phyloP scores from a whole-genome alignment of 2,888 invertebrate genomes.

The Orthonevra nobilis region DNA sequence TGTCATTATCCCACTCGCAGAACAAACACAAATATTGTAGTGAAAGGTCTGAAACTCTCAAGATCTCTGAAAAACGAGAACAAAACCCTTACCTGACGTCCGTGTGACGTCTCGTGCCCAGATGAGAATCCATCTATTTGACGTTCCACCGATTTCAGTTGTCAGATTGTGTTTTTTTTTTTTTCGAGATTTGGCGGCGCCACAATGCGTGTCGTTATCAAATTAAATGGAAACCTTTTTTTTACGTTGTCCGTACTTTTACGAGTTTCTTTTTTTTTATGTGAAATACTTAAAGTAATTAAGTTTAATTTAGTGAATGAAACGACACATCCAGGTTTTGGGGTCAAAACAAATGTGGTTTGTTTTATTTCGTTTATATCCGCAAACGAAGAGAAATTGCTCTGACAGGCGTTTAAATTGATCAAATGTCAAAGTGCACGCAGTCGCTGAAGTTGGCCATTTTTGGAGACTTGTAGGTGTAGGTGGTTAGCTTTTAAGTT shows the following conservation, averaged over 20 bases:
- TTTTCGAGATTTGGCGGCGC: not conserved
- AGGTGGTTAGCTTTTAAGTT: not conserved
- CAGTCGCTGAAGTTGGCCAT: not conserved
- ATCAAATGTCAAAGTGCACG: constrained; percentile 8
- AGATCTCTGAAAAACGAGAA: not conserved
- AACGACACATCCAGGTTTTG: constrained; percentile 50
- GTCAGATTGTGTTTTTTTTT: no score
- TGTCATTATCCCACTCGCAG: constrained; percentile 17
- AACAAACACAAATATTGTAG: constrained; percentile 20
- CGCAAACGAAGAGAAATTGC: constrained; percentile 5
- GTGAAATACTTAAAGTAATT: constrained; percentile 44
- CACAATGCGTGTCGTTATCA: constrained; percentile 43
- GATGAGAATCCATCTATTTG: no score
- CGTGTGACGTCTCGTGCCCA: no score
- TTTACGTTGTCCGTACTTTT: not conserved
- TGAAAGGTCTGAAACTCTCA: constrained; percentile 19
- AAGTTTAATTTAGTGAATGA: constrained; percentile 38
- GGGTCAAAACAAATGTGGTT: constrained; percentile 51
- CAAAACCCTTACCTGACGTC: not conserved
- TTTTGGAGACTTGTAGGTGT: constrained; percentile 19
- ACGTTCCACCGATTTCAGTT: constrained; percentile 12
- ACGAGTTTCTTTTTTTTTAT: constrained; percentile 19
- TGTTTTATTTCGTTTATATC: constrained; percentile 19
- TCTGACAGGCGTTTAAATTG: not conserved
- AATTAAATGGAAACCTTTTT: constrained; percentile 22